Evolutionary conservation across 1,140 invertebrate species (phyloP).

Genomic region (Lamellibrachia luymesi): DNA sequence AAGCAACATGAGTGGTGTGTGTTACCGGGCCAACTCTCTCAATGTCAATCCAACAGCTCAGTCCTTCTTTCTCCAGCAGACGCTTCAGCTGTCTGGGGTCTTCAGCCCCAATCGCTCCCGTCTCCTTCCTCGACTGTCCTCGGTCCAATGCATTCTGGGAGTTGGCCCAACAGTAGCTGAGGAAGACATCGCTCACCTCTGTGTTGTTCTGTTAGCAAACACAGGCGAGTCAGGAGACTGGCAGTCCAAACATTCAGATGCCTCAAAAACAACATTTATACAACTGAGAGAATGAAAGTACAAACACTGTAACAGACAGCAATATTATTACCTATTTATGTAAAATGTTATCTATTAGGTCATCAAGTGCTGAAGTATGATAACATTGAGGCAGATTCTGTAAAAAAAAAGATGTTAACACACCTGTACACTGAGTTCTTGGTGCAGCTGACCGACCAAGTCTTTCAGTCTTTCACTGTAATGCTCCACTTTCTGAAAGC

Average conservation of each 20-base stretch:
- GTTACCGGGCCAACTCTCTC: constrained; percentile 23
- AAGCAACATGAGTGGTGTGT: neutral
- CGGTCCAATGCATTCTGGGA: constrained; percentile 26
- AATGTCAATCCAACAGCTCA: constrained; percentile 32
- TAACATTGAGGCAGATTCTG: neutral
- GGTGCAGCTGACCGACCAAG: neutral
- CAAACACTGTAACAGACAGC: too few relatives aligned
- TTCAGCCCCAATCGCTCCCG: constrained; percentile 29
- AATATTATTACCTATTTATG: neutral
- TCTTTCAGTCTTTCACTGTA: constrained; percentile 18
- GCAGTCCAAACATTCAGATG: neutral
- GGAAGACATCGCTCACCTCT: constrained; percentile 25
- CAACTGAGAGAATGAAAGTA: too few relatives aligned
- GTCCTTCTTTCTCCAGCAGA: constrained; percentile 27
- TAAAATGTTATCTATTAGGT: neutral
- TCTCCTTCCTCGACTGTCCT: constrained; percentile 31
- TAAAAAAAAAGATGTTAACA: neutral
- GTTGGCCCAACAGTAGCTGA: constrained; percentile 29
- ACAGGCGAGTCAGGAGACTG: neutral
- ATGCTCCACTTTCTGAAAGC: constrained; percentile 20
- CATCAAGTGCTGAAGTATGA: neutral
- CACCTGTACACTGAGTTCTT: neutral
- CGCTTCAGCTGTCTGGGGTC: constrained; percentile 30
- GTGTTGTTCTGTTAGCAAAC: neutral
- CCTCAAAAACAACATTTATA: neutral